Conservation (phyloP, 2,888 invertebrate species). For the Agrotis ipsilon region DNA sequence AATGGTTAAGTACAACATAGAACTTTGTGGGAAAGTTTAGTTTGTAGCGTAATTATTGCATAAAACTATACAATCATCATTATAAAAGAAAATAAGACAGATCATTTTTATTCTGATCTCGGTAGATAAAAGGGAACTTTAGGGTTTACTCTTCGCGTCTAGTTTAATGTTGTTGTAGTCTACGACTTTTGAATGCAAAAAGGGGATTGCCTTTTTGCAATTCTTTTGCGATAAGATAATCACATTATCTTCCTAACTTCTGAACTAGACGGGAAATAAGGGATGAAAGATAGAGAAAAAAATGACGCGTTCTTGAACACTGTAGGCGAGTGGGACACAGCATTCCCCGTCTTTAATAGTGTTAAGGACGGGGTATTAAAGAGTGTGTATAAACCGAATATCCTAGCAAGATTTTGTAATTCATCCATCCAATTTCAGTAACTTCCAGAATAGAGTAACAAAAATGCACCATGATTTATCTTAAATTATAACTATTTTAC, state of each 20-base stretch:
- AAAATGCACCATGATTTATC: slow-evolving; percentile 75
- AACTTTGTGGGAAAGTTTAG: slow-evolving; percentile 30
- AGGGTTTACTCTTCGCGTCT: too few species aligned
- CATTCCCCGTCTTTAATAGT: too few species aligned
- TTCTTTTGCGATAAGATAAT: too few species aligned
- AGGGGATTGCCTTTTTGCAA: too few species aligned
- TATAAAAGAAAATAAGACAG: slow-evolving; percentile 9
- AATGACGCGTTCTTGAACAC: too few species aligned
- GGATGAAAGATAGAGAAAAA: too few species aligned
- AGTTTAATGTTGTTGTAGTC: too few species aligned
- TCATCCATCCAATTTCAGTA: slow-evolving; percentile 49
- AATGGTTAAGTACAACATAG: slow-evolving; percentile 57
- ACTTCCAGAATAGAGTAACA: slow-evolving; percentile 35
- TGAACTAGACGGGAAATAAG: too few species aligned
- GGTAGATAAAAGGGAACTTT: slow-evolving; percentile 24
- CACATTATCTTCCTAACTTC: too few species aligned
- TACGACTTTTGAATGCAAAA: too few species aligned
- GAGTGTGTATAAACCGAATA: background rate
- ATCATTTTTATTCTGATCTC: background rate
- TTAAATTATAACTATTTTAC: slow-evolving; percentile 80
- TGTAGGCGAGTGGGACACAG: too few species aligned
- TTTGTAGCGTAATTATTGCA: background rate
- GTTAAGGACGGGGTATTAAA: too few species aligned
- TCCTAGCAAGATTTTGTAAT: slow-evolving; percentile 42
- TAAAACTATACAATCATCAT: background rate